A percentile compares a stretch with the other conserved stretches of the same genome.
Evolutionary conservation across 2,113 vertebrate genomes (phyloP).

Genomic region (Hippocampus zosterae): DNA sequence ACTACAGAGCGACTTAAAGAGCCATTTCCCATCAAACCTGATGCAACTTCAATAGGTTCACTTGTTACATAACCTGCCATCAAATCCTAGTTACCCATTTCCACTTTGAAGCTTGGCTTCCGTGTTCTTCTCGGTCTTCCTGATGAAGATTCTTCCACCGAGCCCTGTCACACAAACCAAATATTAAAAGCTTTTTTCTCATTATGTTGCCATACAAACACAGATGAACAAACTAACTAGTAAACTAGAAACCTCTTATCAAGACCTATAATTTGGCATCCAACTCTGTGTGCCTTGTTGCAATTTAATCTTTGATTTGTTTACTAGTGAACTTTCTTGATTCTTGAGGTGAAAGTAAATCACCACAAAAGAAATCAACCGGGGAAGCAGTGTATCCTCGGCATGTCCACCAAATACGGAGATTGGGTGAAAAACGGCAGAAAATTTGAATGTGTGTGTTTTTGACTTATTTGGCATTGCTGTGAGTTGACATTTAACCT

Average conservation of each 20-base stretch:
- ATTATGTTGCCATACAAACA: background rate
- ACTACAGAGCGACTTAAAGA: background rate
- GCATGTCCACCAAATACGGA: too few species aligned
- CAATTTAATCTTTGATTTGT: background rate
- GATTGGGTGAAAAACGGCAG: too few species aligned
- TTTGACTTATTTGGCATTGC: too few species aligned
- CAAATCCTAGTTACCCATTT: conserved; percentile 1
- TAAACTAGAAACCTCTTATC: background rate
- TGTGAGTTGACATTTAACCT: too few species aligned
- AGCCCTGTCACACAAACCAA: background rate
- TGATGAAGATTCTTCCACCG: background rate
- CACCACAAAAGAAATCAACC: too few species aligned
- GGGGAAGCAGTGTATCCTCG: too few species aligned
- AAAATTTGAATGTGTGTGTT: too few species aligned
- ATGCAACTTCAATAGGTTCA: background rate
- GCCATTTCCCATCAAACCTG: background rate
- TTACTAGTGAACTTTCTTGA: background rate
- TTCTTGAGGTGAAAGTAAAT: too few species aligned
- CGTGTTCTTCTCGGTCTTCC: conserved; percentile 1
- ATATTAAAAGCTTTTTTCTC: background rate
- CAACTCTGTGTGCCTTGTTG: background rate
- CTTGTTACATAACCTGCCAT: background rate
- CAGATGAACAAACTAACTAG: background rate
- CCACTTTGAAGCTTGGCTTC: conserved; percentile 1
- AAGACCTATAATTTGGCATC: background rate